phyloP scores from a whole-genome alignment of 1,140 invertebrate genomes.

The Psilanteris sp. region DNA sequence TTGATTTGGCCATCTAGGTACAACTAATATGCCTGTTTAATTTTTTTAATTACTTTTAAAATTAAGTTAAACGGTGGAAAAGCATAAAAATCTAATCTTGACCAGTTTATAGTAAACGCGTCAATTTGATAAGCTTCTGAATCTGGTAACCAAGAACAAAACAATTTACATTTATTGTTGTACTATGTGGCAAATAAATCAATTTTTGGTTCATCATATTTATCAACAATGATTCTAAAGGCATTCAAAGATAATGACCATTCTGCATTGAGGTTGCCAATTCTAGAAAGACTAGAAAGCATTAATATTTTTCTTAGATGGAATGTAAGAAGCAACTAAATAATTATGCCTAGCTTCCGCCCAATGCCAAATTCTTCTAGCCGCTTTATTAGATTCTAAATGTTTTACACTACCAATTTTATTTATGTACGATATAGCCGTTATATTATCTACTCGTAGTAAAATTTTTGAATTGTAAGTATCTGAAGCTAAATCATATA shows the following conservation, averaged over 20 bases:
- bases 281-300: not conserved
- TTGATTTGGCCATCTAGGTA: constrained; percentile 25
- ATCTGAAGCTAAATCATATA: no score
- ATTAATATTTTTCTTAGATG: not conserved
- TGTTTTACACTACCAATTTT: constrained; percentile 1
- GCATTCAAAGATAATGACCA: constrained; percentile 1
- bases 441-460: constrained; percentile 29
- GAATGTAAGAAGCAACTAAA: constrained; percentile 4
- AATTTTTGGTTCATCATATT: constrained; percentile 2
- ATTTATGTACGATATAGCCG: no score
- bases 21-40: constrained; percentile 16
- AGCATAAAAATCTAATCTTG: constrained; percentile 19
- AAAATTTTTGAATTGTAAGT: no score
- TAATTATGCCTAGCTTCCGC: not conserved
- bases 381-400: not conserved
- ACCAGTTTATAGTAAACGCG: constrained; percentile 33
- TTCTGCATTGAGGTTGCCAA: not conserved
- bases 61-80: constrained; percentile 31
- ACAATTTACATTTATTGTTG: constrained; percentile 29
- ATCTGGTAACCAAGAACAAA: constrained; percentile 25
- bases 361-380: constrained; percentile 2
- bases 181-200: constrained; percentile 27
- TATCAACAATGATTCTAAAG: constrained; percentile 4
- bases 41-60: constrained; percentile 14
- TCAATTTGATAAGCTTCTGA: constrained; percentile 10